Percentiles rank a stretch among this genome's conserved stretches.
These are phyloP conservation scores for Tridacna crocea DNA, from an alignment of 2,888 invertebrate species.

Conservation along the genomic window DNA sequence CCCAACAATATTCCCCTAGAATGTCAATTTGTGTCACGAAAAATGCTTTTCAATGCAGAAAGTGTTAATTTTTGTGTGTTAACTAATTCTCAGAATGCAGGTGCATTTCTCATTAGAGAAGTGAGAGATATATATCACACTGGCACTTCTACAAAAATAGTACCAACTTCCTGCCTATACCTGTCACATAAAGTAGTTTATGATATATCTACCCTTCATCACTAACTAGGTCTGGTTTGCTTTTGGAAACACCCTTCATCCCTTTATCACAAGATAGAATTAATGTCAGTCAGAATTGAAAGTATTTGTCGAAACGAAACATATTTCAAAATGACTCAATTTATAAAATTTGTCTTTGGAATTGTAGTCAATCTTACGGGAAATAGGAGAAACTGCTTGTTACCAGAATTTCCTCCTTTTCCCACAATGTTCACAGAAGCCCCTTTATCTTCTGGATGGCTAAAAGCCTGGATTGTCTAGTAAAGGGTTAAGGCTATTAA, in stretches of 20 bases:
- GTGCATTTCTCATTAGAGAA: constrained; percentile 12
- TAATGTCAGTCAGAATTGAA: no score
- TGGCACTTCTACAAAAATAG: constrained; percentile 6
- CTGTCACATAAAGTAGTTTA: constrained; percentile 17
- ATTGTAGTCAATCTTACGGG: no score
- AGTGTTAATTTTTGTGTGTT: constrained; percentile 11
- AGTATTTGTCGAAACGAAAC: no score
- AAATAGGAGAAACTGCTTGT: neutral
- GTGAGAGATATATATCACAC: neutral
- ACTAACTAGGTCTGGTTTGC: no score
- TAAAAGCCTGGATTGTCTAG: neutral
- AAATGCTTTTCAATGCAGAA: constrained; percentile 1
- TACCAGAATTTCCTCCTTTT: neutral
- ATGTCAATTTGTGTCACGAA: neutral
- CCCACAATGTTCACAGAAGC: neutral
- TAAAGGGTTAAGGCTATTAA: neutral
- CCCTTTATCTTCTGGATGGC: neutral
- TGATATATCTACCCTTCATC: neutral
- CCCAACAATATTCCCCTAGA: neutral
- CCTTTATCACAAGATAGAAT: no score
- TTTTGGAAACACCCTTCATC: no score
- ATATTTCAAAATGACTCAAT: no score
- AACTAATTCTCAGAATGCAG: constrained; percentile 24
- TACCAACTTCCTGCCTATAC: neutral
- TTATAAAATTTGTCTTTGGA: no score